phyloP scores from a whole-genome alignment of 2,888 invertebrate species.

The Morpho helenor region DNA sequence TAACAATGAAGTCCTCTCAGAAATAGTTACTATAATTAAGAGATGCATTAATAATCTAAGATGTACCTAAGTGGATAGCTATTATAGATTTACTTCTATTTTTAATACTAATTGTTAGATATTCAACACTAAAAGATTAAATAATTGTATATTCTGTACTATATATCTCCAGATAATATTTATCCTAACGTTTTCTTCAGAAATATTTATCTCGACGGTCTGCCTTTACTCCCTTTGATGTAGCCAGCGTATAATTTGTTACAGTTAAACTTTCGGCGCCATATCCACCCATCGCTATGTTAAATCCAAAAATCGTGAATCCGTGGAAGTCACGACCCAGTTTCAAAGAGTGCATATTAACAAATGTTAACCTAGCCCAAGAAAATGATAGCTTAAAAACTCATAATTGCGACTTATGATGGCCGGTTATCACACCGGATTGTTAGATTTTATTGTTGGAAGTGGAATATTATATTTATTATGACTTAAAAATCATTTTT shows the following conservation, averaged over 20 bases:
- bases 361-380: conserved; percentile 45
- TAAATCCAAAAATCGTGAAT: conserved; percentile 52
- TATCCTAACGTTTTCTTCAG: neutral
- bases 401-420: conserved; percentile 46
- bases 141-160: too few species aligned
- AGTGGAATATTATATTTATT: too few species aligned
- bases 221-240: conserved; percentile 7
- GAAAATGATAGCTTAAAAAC: conserved; percentile 57
- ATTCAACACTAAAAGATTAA: too few species aligned
- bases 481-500: too few species aligned
- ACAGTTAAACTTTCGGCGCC: conserved; percentile 26
- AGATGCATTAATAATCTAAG: too few species aligned
- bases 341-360: conserved; percentile 45
- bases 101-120: too few species aligned
- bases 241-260: conserved; percentile 28
- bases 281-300: conserved; percentile 32
- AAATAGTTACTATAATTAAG: too few species aligned
- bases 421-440: conserved; percentile 37
- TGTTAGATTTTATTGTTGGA: conserved; percentile 12
- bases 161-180: conserved; percentile 1
- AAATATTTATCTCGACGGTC: too few species aligned
- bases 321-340: conserved; percentile 54
- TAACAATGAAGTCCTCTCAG: too few species aligned
- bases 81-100: too few species aligned
- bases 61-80: too few species aligned